Percentiles rank a stretch among this genome's conserved stretches.
These are phyloP conservation scores for Hyppa rectilinea DNA, from an alignment of 2,888 invertebrate species.

Conservation along the genomic window DNA sequence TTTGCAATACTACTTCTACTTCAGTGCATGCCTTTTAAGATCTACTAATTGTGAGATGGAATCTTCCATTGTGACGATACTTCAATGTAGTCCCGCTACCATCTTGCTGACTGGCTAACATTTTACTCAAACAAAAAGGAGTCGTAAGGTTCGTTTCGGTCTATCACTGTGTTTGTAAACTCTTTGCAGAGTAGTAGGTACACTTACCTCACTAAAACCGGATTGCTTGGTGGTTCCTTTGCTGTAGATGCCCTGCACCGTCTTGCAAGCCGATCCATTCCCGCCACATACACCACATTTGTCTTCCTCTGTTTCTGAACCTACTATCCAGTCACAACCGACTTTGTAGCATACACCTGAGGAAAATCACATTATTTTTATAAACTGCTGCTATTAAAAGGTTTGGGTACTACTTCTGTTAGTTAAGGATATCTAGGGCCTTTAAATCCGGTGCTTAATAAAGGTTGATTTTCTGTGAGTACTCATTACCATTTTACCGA, in stretches of 20 bases:
- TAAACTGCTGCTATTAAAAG: constrained; percentile 1
- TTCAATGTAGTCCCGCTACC: neutral
- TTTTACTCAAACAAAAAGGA: neutral
- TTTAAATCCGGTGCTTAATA: neutral
- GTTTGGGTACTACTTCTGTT: neutral
- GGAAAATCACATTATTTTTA: constrained; percentile 20
- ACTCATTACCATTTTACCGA: neutral
- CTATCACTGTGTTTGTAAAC: no score
- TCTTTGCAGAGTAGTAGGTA: neutral
- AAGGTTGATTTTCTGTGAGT: neutral
- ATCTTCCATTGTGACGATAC: neutral
- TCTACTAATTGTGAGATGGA: constrained; percentile 9
- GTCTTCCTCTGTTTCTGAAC: constrained; percentile 95
- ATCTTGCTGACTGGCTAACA: neutral
- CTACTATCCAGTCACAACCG: constrained; percentile 97
- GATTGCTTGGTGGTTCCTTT: constrained; percentile 90
- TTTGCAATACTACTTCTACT: no score
- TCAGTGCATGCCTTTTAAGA: no score
- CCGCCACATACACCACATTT: constrained; percentile 97
- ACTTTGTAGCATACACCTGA: constrained; percentile 93
- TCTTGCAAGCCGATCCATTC: constrained; percentile 95
- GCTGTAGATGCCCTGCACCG: constrained; percentile 94
- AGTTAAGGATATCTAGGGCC: neutral
- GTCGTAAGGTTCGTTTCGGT: neutral
- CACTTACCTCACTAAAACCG: constrained; percentile 89